Evolutionary conservation across 2,113 vertebrate genomes (phyloP), one percentile per base, ranked within the genome.

Genomic region (Tachysurus fulvidraco): DNA sequence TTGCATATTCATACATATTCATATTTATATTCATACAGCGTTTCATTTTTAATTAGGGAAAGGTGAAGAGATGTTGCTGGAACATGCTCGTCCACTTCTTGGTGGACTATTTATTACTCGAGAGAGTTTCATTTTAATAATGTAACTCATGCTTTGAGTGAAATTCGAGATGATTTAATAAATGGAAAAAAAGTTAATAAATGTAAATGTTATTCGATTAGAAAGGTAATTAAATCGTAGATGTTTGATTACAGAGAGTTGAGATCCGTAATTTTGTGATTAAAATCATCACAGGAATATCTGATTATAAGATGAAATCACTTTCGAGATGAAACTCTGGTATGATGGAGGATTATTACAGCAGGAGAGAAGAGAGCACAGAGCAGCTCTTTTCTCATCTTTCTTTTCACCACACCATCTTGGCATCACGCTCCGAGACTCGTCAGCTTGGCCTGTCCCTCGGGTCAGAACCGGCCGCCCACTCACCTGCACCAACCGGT

Each of bases 401-500:
- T 79, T 41, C 21, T 5, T 67, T 71, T 19, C 65, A 41, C 28
- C 83, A n/a, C 65, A 84, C 46, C 44, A 83, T 50, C 44, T 67
- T 73, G 74, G 65, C 83, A 88, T 89, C 84, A 64, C 67, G 89
- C 73, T 62, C 80, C 57, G 44, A 76, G 64, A 69, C 88, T 86
- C 73, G 0, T 46, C 69, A 77, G 60, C 86, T 86, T 64, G 52
- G 82, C 73, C 87, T 90, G 86, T 86, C 86, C 86, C 90, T 87
- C 84, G 82, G 87, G 90, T 88, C 89, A 90, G 69, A 84, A 60
- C 83, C 62, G 12, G 76, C 83, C 87, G 87, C 89, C 90, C 84
- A 90, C 90, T 89, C 87, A 91, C 89, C 87, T 89, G 81, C 86
- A 83, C 86, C 23, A 77, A 88, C 86, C 41, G 78, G 81, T 78